Percentiles rank a stretch among this genome's conserved stretches.
Conservation (phyloP, 35 echinoderm and acorn worm genomes). For the Heliocidaris erythrogramma region DNA sequence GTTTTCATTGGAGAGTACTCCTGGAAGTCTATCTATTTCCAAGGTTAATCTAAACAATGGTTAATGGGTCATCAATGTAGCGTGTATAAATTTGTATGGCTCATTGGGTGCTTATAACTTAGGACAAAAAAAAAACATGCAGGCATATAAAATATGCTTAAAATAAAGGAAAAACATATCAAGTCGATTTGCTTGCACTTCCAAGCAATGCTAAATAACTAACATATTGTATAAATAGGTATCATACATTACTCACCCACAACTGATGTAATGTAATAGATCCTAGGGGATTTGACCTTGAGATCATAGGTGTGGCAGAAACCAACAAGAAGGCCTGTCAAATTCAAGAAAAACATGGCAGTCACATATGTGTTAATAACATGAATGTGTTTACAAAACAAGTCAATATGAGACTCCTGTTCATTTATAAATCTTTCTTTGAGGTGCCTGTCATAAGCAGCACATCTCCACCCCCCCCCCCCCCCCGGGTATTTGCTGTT, state of each 20-base stretch:
- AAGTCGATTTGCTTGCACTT: not conserved
- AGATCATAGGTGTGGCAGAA: constrained; percentile 75
- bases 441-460: too few species aligned
- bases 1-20: not conserved
- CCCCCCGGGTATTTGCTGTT: too few species aligned
- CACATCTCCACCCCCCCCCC: too few species aligned
- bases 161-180: not conserved
- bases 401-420: too few species aligned
- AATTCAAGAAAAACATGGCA: not conserved
- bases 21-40: not conserved
- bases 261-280: constrained; percentile 66
- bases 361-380: not conserved
- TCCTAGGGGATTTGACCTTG: constrained; percentile 63
- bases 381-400: too few species aligned
- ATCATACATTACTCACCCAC: constrained; percentile 51
- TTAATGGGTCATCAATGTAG: not conserved
- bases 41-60: not conserved
- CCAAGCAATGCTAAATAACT: not conserved
- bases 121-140: not conserved
- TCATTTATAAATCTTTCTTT: too few species aligned
- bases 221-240: not conserved
- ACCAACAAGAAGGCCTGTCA: constrained; percentile 72
- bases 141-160: not conserved
- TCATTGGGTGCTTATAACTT: too few species aligned
- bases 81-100: too few species aligned